Conservation (phyloP, 2,797 vertebrate species). For the Chaunax sp. region DNA sequence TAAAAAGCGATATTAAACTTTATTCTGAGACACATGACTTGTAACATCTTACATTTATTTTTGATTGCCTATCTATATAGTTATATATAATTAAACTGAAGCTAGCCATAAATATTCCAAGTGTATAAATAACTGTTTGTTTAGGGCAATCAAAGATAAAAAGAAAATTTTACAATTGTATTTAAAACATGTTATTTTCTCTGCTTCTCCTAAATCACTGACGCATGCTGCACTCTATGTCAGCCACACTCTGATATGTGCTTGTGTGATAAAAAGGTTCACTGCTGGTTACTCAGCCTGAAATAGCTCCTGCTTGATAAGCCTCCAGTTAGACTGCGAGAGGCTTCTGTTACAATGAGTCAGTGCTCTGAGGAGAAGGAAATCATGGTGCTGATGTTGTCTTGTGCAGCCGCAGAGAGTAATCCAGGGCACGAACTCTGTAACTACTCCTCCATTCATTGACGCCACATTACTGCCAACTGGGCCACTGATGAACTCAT, state of each 20-base stretch:
- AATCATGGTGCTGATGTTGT: conserved; percentile 9
- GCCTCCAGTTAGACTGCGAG: conserved; percentile 39
- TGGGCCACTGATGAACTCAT: conserved; percentile 14
- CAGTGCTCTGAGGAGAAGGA: conserved; percentile 22
- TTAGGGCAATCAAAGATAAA: neutral
- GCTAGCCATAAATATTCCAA: neutral
- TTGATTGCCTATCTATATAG: too few relatives aligned
- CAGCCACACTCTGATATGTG: neutral
- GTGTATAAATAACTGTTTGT: neutral
- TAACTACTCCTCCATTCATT: conserved; percentile 32
- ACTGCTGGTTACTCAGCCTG: neutral
- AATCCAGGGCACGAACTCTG: conserved; percentile 35
- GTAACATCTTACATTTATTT: too few relatives aligned
- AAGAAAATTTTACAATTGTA: neutral
- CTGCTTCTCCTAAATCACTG: neutral
- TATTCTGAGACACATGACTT: too few relatives aligned
- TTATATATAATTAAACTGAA: neutral
- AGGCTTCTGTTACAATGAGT: conserved; percentile 21
- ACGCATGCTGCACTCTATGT: neutral
- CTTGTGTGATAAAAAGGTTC: neutral
- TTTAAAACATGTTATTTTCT: neutral
- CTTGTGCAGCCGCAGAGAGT: conserved; percentile 39
- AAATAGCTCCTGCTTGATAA: conserved; percentile 51
- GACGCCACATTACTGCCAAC: conserved; percentile 3
- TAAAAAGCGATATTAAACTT: too few relatives aligned